Evolutionary conservation across 2,888 invertebrate species (phyloP).

Genomic region (Drosophila mettleri): DNA sequence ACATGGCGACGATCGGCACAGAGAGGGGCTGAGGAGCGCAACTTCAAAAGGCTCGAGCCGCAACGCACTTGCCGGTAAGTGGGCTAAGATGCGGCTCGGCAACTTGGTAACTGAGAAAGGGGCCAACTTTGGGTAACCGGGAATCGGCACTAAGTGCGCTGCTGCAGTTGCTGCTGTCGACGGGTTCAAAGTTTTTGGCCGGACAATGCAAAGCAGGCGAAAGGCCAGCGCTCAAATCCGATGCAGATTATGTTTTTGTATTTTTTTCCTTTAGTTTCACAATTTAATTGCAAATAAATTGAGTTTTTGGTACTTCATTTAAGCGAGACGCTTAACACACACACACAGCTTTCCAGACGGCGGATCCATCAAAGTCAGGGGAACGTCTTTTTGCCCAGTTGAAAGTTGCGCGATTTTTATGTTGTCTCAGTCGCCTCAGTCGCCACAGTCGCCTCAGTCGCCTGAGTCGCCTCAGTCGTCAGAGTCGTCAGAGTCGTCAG

Average conservation of each 20-base stretch:
- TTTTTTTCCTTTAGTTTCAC: conserved; percentile 44
- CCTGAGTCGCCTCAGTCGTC: too few species aligned
- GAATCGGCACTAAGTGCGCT: conserved; percentile 21
- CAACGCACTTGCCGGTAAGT: conserved; percentile 67
- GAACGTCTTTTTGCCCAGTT: conserved; percentile 41
- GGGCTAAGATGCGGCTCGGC: conserved; percentile 29
- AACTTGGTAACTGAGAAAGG: conserved; percentile 27
- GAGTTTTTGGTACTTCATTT: conserved; percentile 84
- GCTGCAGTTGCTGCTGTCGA: conserved; percentile 19
- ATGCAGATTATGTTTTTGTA: conserved; percentile 52
- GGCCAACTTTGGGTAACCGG: conserved; percentile 28
- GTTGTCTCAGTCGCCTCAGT: conserved; percentile 22
- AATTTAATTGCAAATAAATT: conserved; percentile 85
- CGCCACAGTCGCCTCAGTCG: conserved; percentile 6
- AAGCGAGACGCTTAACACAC: conserved; percentile 77
- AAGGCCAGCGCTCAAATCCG: conserved; percentile 26
- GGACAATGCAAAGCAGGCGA: conserved; percentile 44
- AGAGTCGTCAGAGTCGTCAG: conserved; percentile 2
- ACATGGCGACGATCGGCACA: conserved; percentile 3
- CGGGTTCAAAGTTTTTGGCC: conserved; percentile 43
- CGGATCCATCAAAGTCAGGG: conserved; percentile 75
- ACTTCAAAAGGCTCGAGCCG: conserved; percentile 71
- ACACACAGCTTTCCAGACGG: conserved; percentile 29
- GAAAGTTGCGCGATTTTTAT: conserved; percentile 50
- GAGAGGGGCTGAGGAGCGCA: conserved; percentile 19